Evolutionary conservation across 2,797 vertebrate genomes (phyloP), one percentile per base, ranked within the genome.

Genomic region (Myotis myotis): DNA sequence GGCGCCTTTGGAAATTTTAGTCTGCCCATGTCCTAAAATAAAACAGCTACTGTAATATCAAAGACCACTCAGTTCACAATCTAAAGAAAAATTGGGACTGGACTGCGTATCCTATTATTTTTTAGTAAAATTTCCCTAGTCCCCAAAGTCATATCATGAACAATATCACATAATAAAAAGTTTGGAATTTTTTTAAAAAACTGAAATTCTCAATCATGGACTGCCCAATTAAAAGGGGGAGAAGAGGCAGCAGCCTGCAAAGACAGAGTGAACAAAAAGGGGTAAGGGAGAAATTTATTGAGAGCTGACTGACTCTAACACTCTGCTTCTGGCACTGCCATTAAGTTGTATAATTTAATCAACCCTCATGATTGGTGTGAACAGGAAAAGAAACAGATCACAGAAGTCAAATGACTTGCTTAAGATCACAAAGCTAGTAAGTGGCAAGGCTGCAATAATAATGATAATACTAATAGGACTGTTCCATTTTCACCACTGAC

Each of bases 21-120:
- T 80, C n/a, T 72, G 72, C 81, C 62, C 44, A 64, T 22, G 19
- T 66, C 51, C 30, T 78, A 51, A 89, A 95, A 95, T 60, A 87
- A 95, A 95, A 78, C 19, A 80, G 53, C 30, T 20, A 57, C 15
- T 71, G 36, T 85, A 71, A 86, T 78, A 68, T 75, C 75, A 91
- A 91, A 91, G 93, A 17, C 36, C n/a, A 93, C 60, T 66, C 25
- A 38, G n/a, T 76, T 83, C 64, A 33, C 74, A 85, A 93, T 81
- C 68, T 92, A 85, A 95, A 81, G 80, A 95, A 93, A 97, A 94
- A 88, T 3, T 68, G 23, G 78, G n/a, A 68, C 36, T 38, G 68
- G 85, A 79, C 36, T 64, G 13, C 49, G 33, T 38, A 89, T 16
- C 6, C 10, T 85, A 15, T 57, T 57, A 74, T 44, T 70, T 72